phyloP scores from a whole-genome alignment of 2,888 invertebrate species.

The Nomada goodeniana region DNA sequence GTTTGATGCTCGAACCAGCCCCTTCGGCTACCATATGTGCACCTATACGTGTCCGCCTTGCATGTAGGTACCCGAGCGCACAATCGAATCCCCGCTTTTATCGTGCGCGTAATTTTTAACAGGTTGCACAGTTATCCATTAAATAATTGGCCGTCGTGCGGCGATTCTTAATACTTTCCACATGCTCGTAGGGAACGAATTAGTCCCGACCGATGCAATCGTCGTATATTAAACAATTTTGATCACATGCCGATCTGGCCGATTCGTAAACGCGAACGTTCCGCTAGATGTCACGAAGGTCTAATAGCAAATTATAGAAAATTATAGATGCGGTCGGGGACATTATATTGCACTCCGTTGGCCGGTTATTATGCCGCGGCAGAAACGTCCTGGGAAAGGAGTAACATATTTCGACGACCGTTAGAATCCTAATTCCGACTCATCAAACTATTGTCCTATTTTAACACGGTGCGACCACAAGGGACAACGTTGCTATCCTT shows the following conservation, averaged over 20 bases:
- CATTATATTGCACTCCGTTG: conserved; percentile 5
- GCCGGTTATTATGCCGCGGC: conserved; percentile 14
- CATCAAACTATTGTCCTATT: conserved; percentile 63
- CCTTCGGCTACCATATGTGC: conserved; percentile 57
- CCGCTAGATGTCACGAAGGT: conserved; percentile 2
- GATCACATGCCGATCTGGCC: background rate
- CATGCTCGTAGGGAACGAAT: too few species aligned
- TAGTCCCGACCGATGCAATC: background rate
- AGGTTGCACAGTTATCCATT: background rate
- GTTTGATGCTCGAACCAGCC: conserved; percentile 69
- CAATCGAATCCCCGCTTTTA: conserved; percentile 18
- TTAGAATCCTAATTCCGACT: conserved; percentile 56
- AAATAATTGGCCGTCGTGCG: background rate
- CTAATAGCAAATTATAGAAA: conserved; percentile 30
- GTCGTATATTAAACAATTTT: background rate
- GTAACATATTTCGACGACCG: conserved; percentile 47
- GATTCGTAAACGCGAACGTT: background rate
- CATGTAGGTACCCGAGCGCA: conserved; percentile 30
- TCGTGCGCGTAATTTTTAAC: conserved; percentile 49
- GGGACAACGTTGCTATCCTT: conserved; percentile 58
- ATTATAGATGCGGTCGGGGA: conserved; percentile 41
- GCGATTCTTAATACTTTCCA: background rate
- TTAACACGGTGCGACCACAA: conserved; percentile 60
- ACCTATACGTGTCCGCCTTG: background rate
- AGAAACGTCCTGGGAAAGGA: conserved; percentile 34